phyloP scores from a whole-genome alignment of 2,113 vertebrate species.

The Pygoscelis adeliae region DNA sequence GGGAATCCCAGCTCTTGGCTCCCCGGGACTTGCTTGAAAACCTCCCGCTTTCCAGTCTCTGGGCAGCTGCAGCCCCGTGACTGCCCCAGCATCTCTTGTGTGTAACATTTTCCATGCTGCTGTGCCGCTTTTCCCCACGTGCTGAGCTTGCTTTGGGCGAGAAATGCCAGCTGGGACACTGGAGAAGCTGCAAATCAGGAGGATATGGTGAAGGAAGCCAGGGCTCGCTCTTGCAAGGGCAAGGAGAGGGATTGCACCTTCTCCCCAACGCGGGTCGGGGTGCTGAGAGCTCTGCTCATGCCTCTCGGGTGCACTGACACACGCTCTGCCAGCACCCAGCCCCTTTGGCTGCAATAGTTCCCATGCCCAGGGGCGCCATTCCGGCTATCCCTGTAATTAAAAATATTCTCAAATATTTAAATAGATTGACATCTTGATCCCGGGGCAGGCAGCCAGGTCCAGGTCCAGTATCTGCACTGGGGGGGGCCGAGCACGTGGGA shows the following conservation, averaged over 20 bases:
- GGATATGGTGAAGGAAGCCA: not conserved
- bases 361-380: not conserved
- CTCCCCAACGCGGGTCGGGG: fast-evolving
- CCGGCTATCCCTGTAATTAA: not conserved
- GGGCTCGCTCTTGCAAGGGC: not conserved
- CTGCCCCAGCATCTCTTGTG: not conserved
- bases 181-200: not conserved
- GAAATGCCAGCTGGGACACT: not conserved
- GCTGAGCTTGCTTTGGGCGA: not conserved
- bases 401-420: not conserved
- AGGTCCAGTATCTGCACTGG: not conserved
- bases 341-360: not conserved
- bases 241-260: not conserved
- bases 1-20: not conserved
- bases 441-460: not conserved
- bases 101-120: not conserved
- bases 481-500: not conserved
- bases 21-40: not conserved
- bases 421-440: not conserved
- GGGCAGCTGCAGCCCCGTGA: not conserved
- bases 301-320: not conserved
- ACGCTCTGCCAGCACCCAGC: not conserved
- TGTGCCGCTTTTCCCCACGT: fast-evolving
- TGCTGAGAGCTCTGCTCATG: not conserved
- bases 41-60: not conserved